Conservation (phyloP, 1,140 invertebrate genomes). For the Drosophila pseudoananassae region DNA sequence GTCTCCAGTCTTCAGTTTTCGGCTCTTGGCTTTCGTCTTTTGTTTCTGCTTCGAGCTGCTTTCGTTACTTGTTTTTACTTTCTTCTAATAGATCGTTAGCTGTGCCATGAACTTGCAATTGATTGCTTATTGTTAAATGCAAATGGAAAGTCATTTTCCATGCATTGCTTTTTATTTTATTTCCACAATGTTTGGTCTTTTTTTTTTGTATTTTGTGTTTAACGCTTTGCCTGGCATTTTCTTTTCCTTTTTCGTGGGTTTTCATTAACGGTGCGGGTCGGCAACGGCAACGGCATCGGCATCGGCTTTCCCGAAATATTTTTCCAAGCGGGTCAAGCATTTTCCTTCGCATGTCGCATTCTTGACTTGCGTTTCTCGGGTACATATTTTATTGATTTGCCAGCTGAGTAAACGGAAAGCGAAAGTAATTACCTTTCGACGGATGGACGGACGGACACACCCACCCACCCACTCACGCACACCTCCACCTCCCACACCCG, state of each 20-base stretch:
- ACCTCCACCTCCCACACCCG: conserved; percentile 12
- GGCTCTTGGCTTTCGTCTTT: conserved; percentile 10
- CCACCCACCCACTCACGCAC: conserved; percentile 1
- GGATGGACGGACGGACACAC: conserved; percentile 36
- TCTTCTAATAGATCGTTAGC: conserved; percentile 82
- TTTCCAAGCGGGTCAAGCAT: conserved; percentile 40
- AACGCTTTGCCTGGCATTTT: conserved; percentile 15
- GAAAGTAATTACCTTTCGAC: conserved; percentile 74
- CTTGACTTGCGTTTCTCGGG: conserved; percentile 26
- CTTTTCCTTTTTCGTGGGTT: conserved; percentile 54
- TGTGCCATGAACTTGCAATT: conserved; percentile 79
- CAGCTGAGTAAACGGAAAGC: conserved; percentile 67
- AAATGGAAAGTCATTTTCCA: conserved; percentile 80
- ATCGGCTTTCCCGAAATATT: conserved; percentile 43
- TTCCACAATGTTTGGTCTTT: conserved; percentile 22
- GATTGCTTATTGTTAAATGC: conserved; percentile 82
- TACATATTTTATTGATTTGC: conserved; percentile 56
- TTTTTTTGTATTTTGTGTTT: conserved; percentile 29
- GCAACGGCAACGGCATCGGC: background rate
- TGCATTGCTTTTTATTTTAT: conserved; percentile 51
- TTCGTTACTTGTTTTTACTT: conserved; percentile 79
- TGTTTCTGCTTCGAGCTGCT: conserved; percentile 56
- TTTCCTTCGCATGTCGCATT: conserved; percentile 29
- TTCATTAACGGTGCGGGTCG: conserved; percentile 36
- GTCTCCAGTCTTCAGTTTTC: background rate